Evolutionary conservation across 2,888 invertebrate species (phyloP).

Genomic region (Nemurella pictetii): DNA sequence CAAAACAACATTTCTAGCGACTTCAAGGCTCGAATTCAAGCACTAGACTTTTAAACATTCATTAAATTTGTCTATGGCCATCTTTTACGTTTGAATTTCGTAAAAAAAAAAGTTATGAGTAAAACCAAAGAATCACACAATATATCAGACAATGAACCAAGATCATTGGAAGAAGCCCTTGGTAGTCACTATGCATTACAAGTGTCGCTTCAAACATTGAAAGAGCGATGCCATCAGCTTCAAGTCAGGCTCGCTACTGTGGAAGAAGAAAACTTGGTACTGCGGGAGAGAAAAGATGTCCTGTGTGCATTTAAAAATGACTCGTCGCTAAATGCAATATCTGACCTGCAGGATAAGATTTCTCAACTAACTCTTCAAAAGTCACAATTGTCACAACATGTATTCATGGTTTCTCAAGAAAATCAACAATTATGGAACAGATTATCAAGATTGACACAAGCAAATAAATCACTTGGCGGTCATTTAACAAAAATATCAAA

Average conservation of each 20-base stretch:
- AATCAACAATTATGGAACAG: constrained; percentile 80
- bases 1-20: no score
- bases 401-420: constrained; percentile 79
- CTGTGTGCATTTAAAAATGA: background rate
- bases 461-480: constrained; percentile 58
- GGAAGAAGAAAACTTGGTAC: constrained; percentile 75
- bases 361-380: constrained; percentile 74
- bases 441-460: constrained; percentile 65
- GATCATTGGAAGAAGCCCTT: constrained; percentile 40
- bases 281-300: constrained; percentile 51
- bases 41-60: no score
- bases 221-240: constrained; percentile 76
- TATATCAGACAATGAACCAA: constrained; percentile 20
- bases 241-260: constrained; percentile 70
- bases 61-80: no score
- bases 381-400: constrained; percentile 73
- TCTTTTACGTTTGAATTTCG: no score
- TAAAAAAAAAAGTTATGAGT: no score
- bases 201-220: constrained; percentile 77
- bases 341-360: constrained; percentile 56
- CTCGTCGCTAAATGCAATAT: background rate
- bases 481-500: constrained; percentile 59
- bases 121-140: no score
- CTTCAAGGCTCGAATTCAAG: no score
- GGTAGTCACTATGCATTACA: constrained; percentile 46